Base-by-base conservation (phyloP, 2,888 invertebrate genomes). In the Stenurella melanura region DNA sequence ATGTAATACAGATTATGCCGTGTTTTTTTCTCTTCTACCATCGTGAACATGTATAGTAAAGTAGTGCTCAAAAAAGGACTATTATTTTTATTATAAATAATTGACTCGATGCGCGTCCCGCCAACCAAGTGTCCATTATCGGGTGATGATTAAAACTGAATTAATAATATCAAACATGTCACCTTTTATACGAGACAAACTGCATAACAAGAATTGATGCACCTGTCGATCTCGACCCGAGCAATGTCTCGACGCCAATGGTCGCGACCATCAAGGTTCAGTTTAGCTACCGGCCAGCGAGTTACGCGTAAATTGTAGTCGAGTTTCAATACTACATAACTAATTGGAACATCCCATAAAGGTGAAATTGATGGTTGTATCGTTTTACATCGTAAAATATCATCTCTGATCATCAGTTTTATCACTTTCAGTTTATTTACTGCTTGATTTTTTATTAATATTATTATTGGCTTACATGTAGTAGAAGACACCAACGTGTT, bases 341-440 rank as follows among this genome's bases (percentile, higher is more conserved):
- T 74, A 74, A 74, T 74, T 74, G 74, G 74, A 38, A 75, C 61
- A 75, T 63, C 63, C 74, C 70, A 70, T 75, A 75, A 70, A 70
- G 74, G 63, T 57, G 70, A 64, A 75, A 75, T 75, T 75, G 69
- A 75, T 64, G 74, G 69, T 70, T 70, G 63, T 57, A 57, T 64
- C 11, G 38, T 38, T 63, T 64, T 61, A 57, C 70, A 38, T 70
- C 70, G 68, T 69, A 64, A 42, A 75, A 75, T 64, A 64, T 56
- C n/a, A 66, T 73, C 21, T 70, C 42, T 12, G 56, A 61, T 64
- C 26, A 30, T 21, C 64, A 54, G 56, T 63, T 74, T 74, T 69
- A 57, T 68, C 68, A 74, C 69, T 34, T 56, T 34, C 12, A n/a
- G 50, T 50, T 50, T 50, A 50, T 50, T 50, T 19, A 42, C 15